Evolutionary conservation across 1,140 invertebrate species (phyloP).

Genomic region (Capitella teleta): DNA sequence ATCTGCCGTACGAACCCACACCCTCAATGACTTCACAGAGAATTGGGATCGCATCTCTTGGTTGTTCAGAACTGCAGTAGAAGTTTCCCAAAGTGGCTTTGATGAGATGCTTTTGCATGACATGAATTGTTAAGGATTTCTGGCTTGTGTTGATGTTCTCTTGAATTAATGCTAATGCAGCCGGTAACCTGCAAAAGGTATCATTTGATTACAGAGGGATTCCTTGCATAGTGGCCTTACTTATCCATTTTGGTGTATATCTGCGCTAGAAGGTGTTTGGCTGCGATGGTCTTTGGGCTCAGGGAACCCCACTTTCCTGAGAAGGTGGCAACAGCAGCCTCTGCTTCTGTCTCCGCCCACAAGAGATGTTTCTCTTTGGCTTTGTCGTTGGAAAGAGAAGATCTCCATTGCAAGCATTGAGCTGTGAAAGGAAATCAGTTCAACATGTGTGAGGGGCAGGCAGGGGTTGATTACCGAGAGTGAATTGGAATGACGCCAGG

Average conservation of each 20-base stretch:
- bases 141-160: constrained; percentile 24
- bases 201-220: too few relatives aligned
- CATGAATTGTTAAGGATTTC: constrained; percentile 24
- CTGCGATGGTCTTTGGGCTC: constrained; percentile 26
- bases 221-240: too few relatives aligned
- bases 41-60: constrained; percentile 24
- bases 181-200: constrained; percentile 25
- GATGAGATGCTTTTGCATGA: constrained; percentile 24
- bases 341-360: constrained; percentile 27
- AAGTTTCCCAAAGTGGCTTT: constrained; percentile 32
- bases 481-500: constrained; percentile 28
- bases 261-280: constrained; percentile 27
- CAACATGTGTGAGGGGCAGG: neutral
- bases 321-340: constrained; percentile 22
- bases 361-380: too few relatives aligned
- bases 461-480: constrained; percentile 20
- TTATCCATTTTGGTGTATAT: constrained; percentile 34
- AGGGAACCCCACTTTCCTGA: constrained; percentile 23
- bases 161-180: constrained; percentile 22
- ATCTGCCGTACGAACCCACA: neutral
- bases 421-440: constrained; percentile 17
- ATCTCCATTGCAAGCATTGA: constrained; percentile 28
- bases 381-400: too few relatives aligned
- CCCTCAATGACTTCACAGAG: constrained; percentile 18
- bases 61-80: constrained; percentile 26